Evolutionary conservation across 2,888 invertebrate genomes (phyloP), one percentile per base, ranked within the genome.

Genomic region (Cantharis flavilabris): DNA sequence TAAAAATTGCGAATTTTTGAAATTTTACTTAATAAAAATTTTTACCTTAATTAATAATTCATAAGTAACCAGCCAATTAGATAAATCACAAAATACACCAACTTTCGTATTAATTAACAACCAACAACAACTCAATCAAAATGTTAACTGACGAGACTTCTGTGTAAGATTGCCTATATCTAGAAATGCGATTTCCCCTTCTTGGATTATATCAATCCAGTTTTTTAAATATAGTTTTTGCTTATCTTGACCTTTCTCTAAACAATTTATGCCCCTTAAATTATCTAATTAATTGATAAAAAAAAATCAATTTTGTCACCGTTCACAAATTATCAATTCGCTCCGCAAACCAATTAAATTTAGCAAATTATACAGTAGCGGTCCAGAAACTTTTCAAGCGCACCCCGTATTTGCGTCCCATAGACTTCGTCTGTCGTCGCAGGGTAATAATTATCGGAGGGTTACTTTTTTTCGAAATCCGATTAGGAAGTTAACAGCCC

Each of bases 141-240:
- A 74, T 76, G 71, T 76, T 73, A 72, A 78, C 78, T 78, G 76
- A 70, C 76, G 72, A 65, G 63, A 69, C 71, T 73, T 76, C 76
- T 73, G 76, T 76, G 70, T 71, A 76, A 78, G 76, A 78, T 78
- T 78, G 78, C 62, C 63, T 76, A 78, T 78, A 78, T 78, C 74
- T 78, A 72, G 69, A 74, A 71, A 18, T 71, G 78, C 76, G 78
- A 70, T 73, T 78, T 78, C 78, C 78, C 78, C 78, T 76, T 78
- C 76, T 76, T 76, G 76, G 23, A 26, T 26, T 75, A 71, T 75
- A 75, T 72, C 72, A 30, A 69, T 75, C 49, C 64, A 64, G 28
- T 71, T 73, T 16, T 74, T 74, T 74, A 26, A 16, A 63, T 63
- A 69, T 62, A 18, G 67, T 75, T 72, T 67, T 70, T 70, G 70